A percentile compares a stretch with the other conserved stretches of the same genome.
phyloP scores from a whole-genome alignment of 2,888 invertebrate species.

The Neria commutata region DNA sequence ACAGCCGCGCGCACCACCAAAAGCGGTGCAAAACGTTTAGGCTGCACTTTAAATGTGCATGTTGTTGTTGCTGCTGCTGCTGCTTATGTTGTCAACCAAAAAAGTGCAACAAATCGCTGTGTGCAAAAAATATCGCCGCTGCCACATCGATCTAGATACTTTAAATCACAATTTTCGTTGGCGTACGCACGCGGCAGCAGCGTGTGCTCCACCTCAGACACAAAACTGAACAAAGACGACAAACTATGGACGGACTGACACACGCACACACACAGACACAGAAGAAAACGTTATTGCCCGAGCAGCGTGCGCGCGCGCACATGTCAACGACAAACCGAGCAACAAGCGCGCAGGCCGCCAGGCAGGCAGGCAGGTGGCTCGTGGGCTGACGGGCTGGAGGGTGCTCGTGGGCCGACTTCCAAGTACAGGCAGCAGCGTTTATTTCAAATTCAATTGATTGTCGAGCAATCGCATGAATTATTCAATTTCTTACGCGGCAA shows the following conservation, averaged over 20 bases:
- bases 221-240: not conserved
- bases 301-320: slow-evolving; percentile 31
- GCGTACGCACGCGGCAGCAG: not conserved
- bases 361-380: not conserved
- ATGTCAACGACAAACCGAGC: slow-evolving; percentile 25
- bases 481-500: slow-evolving; percentile 49
- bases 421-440: slow-evolving; percentile 51
- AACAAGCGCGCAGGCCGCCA: slow-evolving; percentile 7
- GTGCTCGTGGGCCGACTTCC: too few species aligned
- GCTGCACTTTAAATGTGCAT: not conserved
- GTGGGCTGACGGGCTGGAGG: too few species aligned
- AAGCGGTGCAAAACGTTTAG: slow-evolving; percentile 2
- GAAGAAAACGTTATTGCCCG: slow-evolving; percentile 43
- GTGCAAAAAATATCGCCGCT: slow-evolving; percentile 27
- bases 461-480: slow-evolving; percentile 61
- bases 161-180: slow-evolving; percentile 50
- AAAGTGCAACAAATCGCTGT: slow-evolving; percentile 20
- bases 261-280: slow-evolving; percentile 27
- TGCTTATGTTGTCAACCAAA: not conserved
- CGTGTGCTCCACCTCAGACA: not conserved
- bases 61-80: not conserved
- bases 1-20: not conserved
- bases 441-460: slow-evolving; percentile 61
- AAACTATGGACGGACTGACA: not conserved
- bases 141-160: slow-evolving; percentile 53